A percentile compares a stretch with the other conserved stretches of the same genome.
phyloP scores from a whole-genome alignment of 2,797 vertebrate genomes.

The Anisognathus igniventris region DNA sequence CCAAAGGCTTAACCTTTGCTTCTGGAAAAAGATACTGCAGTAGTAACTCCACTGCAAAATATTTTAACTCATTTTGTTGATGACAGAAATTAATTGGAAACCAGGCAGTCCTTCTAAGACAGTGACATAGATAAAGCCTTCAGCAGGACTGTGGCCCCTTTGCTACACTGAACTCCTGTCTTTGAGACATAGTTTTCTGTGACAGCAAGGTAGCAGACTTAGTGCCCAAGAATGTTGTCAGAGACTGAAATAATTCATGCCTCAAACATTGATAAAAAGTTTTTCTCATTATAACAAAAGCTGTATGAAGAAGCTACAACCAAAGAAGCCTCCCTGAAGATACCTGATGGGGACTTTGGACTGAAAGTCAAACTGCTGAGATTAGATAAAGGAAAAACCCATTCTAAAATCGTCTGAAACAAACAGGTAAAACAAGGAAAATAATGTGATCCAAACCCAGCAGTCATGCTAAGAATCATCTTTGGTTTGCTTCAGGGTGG shows the following conservation, averaged over 20 bases:
- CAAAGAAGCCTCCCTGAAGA: background rate
- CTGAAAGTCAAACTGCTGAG: background rate
- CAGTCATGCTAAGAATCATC: background rate
- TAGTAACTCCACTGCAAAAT: background rate
- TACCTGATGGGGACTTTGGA: background rate
- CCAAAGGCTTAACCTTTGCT: background rate
- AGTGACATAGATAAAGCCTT: background rate
- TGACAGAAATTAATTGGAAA: background rate
- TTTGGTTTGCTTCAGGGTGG: background rate
- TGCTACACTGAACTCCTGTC: background rate
- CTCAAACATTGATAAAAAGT: background rate
- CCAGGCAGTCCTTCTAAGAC: background rate
- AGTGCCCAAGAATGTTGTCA: rapidly evolving
- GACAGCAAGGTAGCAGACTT: background rate
- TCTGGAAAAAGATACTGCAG: background rate
- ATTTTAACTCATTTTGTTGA: background rate
- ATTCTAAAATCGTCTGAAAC: background rate
- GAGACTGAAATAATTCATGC: background rate
- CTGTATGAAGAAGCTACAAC: background rate
- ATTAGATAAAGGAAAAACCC: background rate
- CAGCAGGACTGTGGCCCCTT: rapidly evolving
- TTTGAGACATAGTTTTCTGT: background rate
- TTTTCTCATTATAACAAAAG: background rate
- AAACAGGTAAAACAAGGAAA: background rate
- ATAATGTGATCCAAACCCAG: background rate